Evolutionary conservation across 2,797 vertebrate species (phyloP).

Genomic region (Gymnoscopelus braueri): DNA sequence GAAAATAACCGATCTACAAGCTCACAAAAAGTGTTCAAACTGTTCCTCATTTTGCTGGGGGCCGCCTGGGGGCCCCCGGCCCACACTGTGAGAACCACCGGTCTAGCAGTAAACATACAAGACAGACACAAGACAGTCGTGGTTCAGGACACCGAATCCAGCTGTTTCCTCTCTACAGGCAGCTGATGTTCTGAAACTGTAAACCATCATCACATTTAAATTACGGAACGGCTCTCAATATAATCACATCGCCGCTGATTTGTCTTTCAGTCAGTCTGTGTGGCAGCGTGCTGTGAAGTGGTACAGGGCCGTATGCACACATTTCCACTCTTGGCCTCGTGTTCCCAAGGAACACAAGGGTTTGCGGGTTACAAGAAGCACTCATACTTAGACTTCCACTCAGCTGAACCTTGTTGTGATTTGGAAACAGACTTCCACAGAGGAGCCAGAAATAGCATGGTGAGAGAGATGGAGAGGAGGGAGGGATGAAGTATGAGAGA

Average conservation of each 20-base stretch:
- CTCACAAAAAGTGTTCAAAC: no score
- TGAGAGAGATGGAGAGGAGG: neutral
- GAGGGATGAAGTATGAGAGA: constrained; percentile 1
- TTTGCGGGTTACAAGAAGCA: constrained; percentile 39
- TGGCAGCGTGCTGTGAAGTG: constrained; percentile 30
- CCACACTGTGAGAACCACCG: no score
- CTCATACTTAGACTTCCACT: constrained; percentile 36
- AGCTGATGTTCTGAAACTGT: constrained; percentile 23
- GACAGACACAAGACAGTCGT: no score
- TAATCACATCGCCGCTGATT: constrained; percentile 14
- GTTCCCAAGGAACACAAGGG: constrained; percentile 49
- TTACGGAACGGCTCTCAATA: constrained; percentile 17
- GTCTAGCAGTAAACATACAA: no score
- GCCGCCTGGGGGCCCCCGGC: no score
- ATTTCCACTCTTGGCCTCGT: constrained; percentile 43
- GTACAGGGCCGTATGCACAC: constrained; percentile 51
- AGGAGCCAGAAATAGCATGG: constrained; percentile 24
- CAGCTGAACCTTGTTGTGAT: constrained; percentile 51
- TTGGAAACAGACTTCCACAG: constrained; percentile 39
- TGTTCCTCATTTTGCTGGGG: no score
- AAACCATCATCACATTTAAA: constrained; percentile 17
- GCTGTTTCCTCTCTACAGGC: constrained; percentile 4
- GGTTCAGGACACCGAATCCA: no score
- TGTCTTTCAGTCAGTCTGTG: constrained; percentile 31
- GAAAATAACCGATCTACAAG: no score